A percentile compares a stretch with the other conserved stretches of the same genome.
phyloP scores from a whole-genome alignment of 1,140 invertebrate genomes.

The Zophobas morio region DNA sequence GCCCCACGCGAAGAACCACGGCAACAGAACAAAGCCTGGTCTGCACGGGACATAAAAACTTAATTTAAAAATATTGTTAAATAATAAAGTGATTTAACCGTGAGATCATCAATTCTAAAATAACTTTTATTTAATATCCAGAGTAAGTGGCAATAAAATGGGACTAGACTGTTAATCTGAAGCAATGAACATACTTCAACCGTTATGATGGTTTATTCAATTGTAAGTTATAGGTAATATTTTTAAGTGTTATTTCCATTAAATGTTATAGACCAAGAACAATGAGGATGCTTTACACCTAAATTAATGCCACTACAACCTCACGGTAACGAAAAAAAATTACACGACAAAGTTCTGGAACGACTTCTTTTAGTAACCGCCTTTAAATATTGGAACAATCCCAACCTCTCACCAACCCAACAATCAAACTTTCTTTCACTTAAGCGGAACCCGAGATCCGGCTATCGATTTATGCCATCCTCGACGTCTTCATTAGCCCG shows the following conservation, averaged over 20 bases:
- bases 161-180: conserved; percentile 20
- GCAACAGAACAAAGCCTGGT: too few species aligned
- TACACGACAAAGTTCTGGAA: too few species aligned
- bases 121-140: conserved; percentile 10
- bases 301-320: too few species aligned
- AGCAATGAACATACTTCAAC: conserved; percentile 23
- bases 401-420: too few species aligned
- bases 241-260: conserved; percentile 28
- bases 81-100: not conserved
- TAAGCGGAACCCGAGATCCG: too few species aligned
- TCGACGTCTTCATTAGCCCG: not conserved
- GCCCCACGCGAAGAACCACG: too few species aligned
- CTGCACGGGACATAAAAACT: not conserved
- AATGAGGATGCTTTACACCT: too few species aligned
- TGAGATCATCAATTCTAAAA: conserved; percentile 9
- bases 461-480: not conserved
- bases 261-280: not conserved
- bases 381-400: too few species aligned
- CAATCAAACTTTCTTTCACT: too few species aligned
- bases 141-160: conserved; percentile 17
- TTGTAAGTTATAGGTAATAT: conserved; percentile 34
- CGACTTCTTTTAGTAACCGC: too few species aligned
- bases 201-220: conserved; percentile 26
- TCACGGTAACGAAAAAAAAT: too few species aligned
- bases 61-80: too few species aligned